phyloP scores from a whole-genome alignment of 37 sponge, comb jelly and placozoan genomes.

The Spongia lamella region DNA sequence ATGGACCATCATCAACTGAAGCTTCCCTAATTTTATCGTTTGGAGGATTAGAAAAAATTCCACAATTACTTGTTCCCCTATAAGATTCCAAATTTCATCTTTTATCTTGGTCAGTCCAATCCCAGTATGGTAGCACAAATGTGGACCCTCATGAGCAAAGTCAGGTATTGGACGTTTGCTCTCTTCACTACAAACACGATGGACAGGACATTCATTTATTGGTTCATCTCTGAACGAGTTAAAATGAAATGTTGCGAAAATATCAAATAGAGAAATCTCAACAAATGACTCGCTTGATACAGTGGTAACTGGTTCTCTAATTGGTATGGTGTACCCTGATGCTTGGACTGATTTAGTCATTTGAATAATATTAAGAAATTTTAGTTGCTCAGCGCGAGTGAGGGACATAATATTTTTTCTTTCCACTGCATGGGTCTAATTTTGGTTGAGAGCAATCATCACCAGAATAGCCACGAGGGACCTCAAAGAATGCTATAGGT shows the following conservation, averaged over 20 bases:
- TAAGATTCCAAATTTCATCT: not conserved
- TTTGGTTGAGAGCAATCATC: too few species aligned
- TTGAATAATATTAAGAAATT: not conserved
- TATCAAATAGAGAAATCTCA: too few species aligned
- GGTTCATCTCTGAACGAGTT: too few species aligned
- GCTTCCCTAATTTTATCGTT: not conserved
- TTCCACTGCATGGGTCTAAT: too few species aligned
- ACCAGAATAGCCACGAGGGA: too few species aligned
- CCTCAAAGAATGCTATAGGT: too few species aligned
- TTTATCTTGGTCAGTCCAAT: not conserved
- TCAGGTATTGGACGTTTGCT: not conserved
- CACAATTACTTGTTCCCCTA: not conserved
- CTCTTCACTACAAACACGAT: too few species aligned
- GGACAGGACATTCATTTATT: too few species aligned
- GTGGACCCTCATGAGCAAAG: conserved; percentile 1
- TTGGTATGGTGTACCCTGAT: not conserved
- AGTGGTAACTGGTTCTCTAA: too few species aligned
- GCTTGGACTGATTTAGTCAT: not conserved
- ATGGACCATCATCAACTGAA: too few species aligned
- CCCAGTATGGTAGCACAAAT: not conserved
- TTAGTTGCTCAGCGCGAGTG: not conserved
- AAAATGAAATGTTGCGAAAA: too few species aligned
- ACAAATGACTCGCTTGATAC: too few species aligned
- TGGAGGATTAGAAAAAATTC: not conserved
- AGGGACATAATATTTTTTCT: not conserved